Evolutionary conservation across 2,888 invertebrate genomes (phyloP).

Genomic region (Scaptomyza tumidula): DNA sequence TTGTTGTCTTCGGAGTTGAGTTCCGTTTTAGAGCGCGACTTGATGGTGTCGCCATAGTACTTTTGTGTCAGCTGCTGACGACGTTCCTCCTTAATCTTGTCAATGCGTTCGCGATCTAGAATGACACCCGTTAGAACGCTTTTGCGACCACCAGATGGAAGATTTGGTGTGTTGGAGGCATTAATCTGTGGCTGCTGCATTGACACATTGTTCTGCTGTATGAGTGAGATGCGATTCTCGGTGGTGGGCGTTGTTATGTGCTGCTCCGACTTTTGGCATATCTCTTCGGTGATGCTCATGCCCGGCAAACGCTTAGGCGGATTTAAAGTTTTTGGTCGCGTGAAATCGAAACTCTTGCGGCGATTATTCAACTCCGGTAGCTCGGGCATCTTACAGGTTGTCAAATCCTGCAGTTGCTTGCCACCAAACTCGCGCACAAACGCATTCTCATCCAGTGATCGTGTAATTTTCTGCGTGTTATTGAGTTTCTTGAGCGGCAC

Average conservation of each 20-base stretch:
- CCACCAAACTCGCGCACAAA: conserved; percentile 89
- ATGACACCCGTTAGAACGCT: conserved; percentile 86
- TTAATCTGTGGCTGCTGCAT: conserved; percentile 27
- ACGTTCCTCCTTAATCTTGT: conserved; percentile 96
- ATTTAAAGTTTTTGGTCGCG: conserved; percentile 86
- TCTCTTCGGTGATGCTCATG: conserved; percentile 82
- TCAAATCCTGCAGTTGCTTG: conserved; percentile 81
- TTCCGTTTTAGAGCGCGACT: conserved; percentile 85
- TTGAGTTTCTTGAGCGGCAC: conserved; percentile 85
- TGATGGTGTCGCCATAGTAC: conserved; percentile 92
- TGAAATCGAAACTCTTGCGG: conserved; percentile 87
- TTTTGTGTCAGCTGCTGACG: conserved; percentile 93
- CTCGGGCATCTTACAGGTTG: conserved; percentile 76
- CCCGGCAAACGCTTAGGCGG: conserved; percentile 86
- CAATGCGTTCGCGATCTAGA: conserved; percentile 92
- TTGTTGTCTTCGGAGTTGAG: conserved; percentile 82
- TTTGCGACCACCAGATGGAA: conserved; percentile 58
- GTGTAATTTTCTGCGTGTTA: conserved; percentile 87
- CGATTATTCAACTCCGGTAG: conserved; percentile 81
- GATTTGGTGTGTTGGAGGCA: conserved; percentile 35
- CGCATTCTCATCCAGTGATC: conserved; percentile 90
- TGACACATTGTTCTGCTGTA: conserved; percentile 86
- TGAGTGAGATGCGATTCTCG: conserved; percentile 87
- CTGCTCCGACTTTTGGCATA: conserved; percentile 65
- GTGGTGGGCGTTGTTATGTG: conserved; percentile 86